These are phyloP conservation scores for Epizoanthus stellaris DNA, from an alignment of 92 coral and sea anemone genomes.

Conservation along the genomic window DNA sequence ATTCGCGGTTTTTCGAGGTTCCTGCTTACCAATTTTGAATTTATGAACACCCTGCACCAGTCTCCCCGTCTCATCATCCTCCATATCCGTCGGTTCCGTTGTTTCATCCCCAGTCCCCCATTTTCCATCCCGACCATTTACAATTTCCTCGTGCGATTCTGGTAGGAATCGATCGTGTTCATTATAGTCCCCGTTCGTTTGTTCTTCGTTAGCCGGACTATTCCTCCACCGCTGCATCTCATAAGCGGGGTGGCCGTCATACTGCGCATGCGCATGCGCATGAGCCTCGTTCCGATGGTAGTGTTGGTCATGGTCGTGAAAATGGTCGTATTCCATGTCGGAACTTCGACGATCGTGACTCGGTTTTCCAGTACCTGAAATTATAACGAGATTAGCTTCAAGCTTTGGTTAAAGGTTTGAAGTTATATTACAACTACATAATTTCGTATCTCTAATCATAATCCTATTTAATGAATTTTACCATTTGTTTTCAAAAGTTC, in stretches of 20 bases:
- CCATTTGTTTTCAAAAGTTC: too few species aligned
- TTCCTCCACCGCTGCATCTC: slow-evolving; percentile 35
- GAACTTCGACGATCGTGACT: slow-evolving; percentile 18
- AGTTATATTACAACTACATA: too few species aligned
- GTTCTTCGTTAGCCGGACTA: background rate
- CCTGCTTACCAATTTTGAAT: slow-evolving; percentile 31
- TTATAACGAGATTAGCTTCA: too few species aligned
- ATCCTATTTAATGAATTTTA: too few species aligned
- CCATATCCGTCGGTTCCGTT: background rate
- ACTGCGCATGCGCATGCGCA: slow-evolving; percentile 45
- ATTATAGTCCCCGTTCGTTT: background rate
- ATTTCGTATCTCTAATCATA: too few species aligned
- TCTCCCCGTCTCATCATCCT: background rate
- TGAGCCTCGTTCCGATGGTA: background rate
- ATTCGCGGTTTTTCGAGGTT: too few species aligned
- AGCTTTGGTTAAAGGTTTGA: too few species aligned
- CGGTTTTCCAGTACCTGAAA: slow-evolving; percentile 14
- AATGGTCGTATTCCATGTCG: slow-evolving; percentile 20
- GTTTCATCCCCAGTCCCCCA: background rate
- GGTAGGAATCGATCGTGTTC: slow-evolving; percentile 24
- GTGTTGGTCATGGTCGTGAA: slow-evolving; percentile 8
- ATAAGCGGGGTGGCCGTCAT: background rate
- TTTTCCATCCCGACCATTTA: slow-evolving; percentile 11
- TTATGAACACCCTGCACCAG: background rate
- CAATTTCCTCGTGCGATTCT: slow-evolving; percentile 15